These are phyloP conservation scores for Apaloderma vittatum DNA, from an alignment of 2,113 vertebrate genomes.

Conservation along the genomic window DNA sequence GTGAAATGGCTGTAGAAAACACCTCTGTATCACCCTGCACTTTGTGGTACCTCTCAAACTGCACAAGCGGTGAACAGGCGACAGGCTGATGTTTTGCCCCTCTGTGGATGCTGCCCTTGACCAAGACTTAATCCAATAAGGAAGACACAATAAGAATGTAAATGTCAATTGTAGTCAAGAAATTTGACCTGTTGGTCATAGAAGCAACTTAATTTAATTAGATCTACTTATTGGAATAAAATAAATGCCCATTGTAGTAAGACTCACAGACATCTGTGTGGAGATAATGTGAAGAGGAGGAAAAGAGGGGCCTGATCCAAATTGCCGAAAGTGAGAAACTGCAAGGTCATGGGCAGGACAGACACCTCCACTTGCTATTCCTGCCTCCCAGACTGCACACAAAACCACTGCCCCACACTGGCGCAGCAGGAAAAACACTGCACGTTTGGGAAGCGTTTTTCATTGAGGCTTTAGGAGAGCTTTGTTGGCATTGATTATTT, in stretches of 20 bases:
- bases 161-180: slow-evolving; percentile 62
- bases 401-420: background rate
- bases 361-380: background rate
- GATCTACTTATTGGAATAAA: slow-evolving; percentile 19
- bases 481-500: background rate
- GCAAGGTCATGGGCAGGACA: background rate
- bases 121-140: slow-evolving; percentile 57
- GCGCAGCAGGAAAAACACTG: background rate
- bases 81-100: background rate
- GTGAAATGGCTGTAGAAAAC: background rate
- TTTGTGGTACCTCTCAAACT: background rate
- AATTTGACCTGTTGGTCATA: slow-evolving; percentile 48
- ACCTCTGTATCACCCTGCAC: background rate
- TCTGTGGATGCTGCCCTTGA: slow-evolving; percentile 21
- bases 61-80: background rate
- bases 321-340: background rate
- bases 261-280: background rate
- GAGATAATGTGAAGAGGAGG: background rate
- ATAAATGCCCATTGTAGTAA: slow-evolving; percentile 18
- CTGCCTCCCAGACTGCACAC: background rate
- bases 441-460: rapidly evolving
- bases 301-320: background rate
- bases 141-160: slow-evolving; percentile 60
- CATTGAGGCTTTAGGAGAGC: background rate
- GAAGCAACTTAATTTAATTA: slow-evolving; percentile 52